Evolutionary conservation across 2,888 invertebrate species (phyloP), one percentile per base, ranked within the genome.

Genomic region (Anarsia innoxiella): DNA sequence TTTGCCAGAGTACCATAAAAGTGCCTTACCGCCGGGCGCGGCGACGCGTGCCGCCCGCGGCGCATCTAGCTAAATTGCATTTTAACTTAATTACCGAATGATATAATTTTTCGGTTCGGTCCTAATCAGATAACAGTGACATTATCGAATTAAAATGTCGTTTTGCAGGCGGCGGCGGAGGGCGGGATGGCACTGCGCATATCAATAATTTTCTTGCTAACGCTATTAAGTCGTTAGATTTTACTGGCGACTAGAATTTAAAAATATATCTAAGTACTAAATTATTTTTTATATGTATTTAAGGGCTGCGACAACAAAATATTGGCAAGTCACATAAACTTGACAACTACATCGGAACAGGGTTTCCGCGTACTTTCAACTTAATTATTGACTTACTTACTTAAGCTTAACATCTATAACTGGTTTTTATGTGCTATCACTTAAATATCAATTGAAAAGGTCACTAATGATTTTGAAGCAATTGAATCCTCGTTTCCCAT

Each of bases 51-150:
- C 69, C 74, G 64, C 77, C 74, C 61, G 77, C 57, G 71, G 77
- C 73, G 76, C 76, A 72, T 73, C 71, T 72, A 34, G 25, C 83
- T 72, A 74, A 83, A 84, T 84, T 84, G 82, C 80, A 74, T 78
- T 84, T 83, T 84, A 83, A 84, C 79, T 77, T 76, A 82, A 84
- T 84, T 83, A 83, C 56, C 42, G 57, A 65, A 73, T 72, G 73
- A 83, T 83, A 82, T 83, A 83, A 84, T 83, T 84, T 84, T 83
- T 83, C 80, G 82, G 77, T 79, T 69, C 79, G 56, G 56, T 65
- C 64, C 63, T 84, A 84, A 84, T 83, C 75, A 73, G 75, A 84
- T 83, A 77, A 79, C 58, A 59, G 51, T 58, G 59, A 69, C 69
- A 68, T 83, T 83, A 84, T 83, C 72, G 62, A 77, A 80, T 83